phyloP scores from a whole-genome alignment of 2,888 invertebrate species.

The Salpingus planirostris region DNA sequence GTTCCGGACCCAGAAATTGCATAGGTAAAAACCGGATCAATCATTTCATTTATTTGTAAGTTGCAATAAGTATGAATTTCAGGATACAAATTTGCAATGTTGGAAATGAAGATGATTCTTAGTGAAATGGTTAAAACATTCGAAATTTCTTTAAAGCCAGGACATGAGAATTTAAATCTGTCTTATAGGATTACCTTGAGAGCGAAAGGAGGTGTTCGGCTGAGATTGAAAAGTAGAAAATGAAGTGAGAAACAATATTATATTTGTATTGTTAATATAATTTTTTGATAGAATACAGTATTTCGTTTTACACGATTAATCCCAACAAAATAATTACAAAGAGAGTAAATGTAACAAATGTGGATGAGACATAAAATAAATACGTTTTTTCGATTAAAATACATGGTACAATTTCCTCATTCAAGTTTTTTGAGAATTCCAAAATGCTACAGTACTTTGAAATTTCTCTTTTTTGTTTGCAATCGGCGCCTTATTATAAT shows the following conservation, averaged over 20 bases:
- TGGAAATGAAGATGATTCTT: conserved; percentile 52
- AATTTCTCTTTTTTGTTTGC: conserved; percentile 16
- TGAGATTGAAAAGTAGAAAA: conserved; percentile 43
- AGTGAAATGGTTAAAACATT: conserved; percentile 46
- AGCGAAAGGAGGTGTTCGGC: conserved; percentile 50
- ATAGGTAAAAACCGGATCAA: conserved; percentile 39
- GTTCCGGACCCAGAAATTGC: conserved; percentile 51
- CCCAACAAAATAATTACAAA: no score
- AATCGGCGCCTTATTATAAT: no score
- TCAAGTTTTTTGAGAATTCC: no score
- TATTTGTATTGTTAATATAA: no score
- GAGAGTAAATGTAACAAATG: no score
- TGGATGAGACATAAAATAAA: no score
- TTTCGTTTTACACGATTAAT: no score
- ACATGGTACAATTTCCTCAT: no score
- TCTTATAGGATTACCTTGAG: conserved; percentile 49
- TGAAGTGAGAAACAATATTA: no score
- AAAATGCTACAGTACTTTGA: no score
- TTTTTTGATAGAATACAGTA: no score
- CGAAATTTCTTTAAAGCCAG: conserved; percentile 42
- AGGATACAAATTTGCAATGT: conserved; percentile 51
- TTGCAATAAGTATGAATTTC: conserved; percentile 22
- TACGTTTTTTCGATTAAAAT: no score
- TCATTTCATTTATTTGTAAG: neutral
- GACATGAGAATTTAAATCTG: conserved; percentile 43